Percentiles rank a stretch among this genome's conserved stretches.
Conservation (phyloP, 2,797 vertebrate genomes). For the Hypotaenidia philippensis region DNA sequence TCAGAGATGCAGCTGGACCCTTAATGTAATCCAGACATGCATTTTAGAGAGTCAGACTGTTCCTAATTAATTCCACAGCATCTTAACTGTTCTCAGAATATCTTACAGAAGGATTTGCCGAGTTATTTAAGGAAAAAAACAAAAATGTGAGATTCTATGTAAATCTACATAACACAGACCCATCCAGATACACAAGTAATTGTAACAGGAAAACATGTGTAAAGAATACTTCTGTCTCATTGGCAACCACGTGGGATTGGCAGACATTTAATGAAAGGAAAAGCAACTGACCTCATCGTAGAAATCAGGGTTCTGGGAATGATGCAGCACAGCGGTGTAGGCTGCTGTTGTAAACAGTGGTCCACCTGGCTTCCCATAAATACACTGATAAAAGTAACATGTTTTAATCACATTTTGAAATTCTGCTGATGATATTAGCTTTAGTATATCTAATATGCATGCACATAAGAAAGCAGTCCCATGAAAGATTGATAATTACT, state of each 20-base stretch:
- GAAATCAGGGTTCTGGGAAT: constrained; percentile 98
- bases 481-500: constrained; percentile 33
- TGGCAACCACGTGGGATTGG: not conserved
- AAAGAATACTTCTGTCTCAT: not conserved
- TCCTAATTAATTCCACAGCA: constrained; percentile 38
- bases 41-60: not conserved
- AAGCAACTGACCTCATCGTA: constrained; percentile 91
- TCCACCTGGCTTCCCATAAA: constrained; percentile 96
- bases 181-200: not conserved
- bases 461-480: not conserved
- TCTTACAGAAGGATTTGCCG: not conserved
- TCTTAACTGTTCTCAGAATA: constrained; percentile 18
- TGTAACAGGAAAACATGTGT: not conserved
- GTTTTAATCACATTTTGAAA: constrained; percentile 22
- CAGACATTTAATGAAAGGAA: not conserved
- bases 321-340: constrained; percentile 93
- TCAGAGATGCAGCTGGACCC: constrained; percentile 23
- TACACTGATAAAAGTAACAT: constrained; percentile 85
- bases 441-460: not conserved
- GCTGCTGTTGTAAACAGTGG: constrained; percentile 89
- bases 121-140: not conserved
- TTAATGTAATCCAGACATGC: not conserved
- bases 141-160: not conserved
- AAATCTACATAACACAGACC: not conserved
- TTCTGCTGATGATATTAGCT: not conserved